Evolutionary conservation across 1,140 invertebrate genomes (phyloP), one percentile per base, ranked within the genome.

Genomic region (Drosophila sp.): DNA sequence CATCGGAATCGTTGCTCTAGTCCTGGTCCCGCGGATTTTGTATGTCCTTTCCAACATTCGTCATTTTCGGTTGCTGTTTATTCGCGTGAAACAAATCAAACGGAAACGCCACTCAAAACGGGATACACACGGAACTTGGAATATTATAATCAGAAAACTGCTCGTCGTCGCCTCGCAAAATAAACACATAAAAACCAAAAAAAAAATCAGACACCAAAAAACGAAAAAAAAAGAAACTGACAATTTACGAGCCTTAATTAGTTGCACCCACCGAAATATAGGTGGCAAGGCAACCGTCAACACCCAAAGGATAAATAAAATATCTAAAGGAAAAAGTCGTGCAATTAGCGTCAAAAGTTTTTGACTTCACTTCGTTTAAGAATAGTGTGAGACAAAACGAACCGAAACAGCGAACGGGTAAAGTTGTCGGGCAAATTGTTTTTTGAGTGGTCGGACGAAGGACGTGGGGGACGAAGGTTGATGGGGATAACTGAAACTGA

Each of bases 21-120:
- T 63, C 60, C 66, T 60, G 40, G 63, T 76, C 66, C 44, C 44
- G 44, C 44, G 23, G 44, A 27, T 50, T 50, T 50, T 7, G 44
- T 50, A 50, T 50, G 44, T 50, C 44, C 44, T 50, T 76, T 73
- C 72, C 75, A 72, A 67, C 71, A 75, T 76, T 73, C 72, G 65
- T 75, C 66, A 73, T 47, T 58, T 47, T 58, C 54, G 60, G 84
- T 89, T 80, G 80, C 77, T 89, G 71, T 89, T 89, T 89, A 89
- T 82, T 89, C 80, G 84, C 71, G 80, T 89, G 84, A 80, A 89
- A 79, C 84, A 89, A 89, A 80, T 89, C 62, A 78, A 83, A 66
- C 65, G 63, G 66, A 67, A 78, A 60, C 70, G 69, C 62, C 62
- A 65, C 40, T 30, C 35, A 62, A 64, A 68, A 47, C 57, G n/a